phyloP scores from a whole-genome alignment of 2,888 invertebrate genomes.

The Melanostoma mellinum region DNA sequence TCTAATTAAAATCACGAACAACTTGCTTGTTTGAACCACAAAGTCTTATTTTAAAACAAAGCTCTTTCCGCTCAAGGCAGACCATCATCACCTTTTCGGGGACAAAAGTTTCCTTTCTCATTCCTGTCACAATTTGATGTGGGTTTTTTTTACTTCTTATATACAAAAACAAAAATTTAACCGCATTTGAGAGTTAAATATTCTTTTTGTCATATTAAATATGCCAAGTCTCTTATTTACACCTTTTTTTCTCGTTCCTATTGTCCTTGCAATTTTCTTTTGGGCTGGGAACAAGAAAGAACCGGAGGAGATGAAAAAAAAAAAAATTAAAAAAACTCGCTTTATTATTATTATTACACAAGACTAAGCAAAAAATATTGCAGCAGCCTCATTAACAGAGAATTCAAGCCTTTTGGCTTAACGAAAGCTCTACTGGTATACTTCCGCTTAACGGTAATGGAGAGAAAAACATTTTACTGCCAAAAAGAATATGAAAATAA shows the following conservation, averaged over 20 bases:
- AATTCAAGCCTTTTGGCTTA: conserved; percentile 52
- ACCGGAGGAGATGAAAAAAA: conserved; percentile 25
- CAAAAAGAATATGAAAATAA: conserved; percentile 49
- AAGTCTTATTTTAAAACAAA: conserved; percentile 8
- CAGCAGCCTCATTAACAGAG: conserved; percentile 69
- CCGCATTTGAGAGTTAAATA: conserved; percentile 22
- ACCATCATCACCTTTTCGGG: conserved; percentile 32
- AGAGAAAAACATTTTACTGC: conserved; percentile 40
- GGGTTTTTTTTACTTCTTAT: neutral
- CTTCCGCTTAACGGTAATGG: conserved; percentile 41
- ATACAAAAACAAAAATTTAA: neutral
- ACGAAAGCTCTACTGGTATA: conserved; percentile 29
- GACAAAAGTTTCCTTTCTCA: conserved; percentile 24
- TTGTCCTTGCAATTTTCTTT: conserved; percentile 48
- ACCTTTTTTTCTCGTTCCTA: conserved; percentile 40
- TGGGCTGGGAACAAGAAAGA: neutral
- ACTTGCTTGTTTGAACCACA: conserved; percentile 10
- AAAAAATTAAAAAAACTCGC: conserved; percentile 44
- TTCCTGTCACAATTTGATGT: conserved; percentile 32
- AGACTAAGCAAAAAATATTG: conserved; percentile 40
- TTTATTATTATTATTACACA: conserved; percentile 39
- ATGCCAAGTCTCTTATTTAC: conserved; percentile 41
- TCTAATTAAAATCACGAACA: conserved; percentile 27
- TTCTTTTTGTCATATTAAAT: conserved; percentile 24
- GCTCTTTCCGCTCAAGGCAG: conserved; percentile 13